A percentile compares a stretch with the other conserved stretches of the same genome.
These are phyloP conservation scores for Thinocorus orbignyianus DNA, from an alignment of 2,113 vertebrate species.

Conservation along the genomic window DNA sequence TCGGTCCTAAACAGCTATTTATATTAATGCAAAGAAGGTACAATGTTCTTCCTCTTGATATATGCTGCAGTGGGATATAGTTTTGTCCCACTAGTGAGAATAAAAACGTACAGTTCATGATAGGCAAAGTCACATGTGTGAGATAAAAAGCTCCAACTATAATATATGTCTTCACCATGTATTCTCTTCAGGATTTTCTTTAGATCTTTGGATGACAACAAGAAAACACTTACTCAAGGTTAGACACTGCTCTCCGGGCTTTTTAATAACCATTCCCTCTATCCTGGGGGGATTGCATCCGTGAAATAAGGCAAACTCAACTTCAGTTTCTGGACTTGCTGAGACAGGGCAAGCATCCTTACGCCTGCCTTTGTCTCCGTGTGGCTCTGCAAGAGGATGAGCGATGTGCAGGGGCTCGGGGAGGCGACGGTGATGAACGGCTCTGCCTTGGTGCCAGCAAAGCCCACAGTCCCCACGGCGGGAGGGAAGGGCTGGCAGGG, in stretches of 20 bases:
- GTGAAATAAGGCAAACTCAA: conserved; percentile 26
- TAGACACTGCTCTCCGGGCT: conserved; percentile 67
- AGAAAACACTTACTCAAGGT: conserved; percentile 83
- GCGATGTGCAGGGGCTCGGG: accelerated
- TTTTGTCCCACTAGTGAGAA: conserved; percentile 83
- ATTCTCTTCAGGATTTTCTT: conserved; percentile 79
- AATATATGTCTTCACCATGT: conserved; percentile 77
- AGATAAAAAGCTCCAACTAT: conserved; percentile 81
- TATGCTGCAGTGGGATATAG: conserved; percentile 81
- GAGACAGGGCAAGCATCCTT: background rate
- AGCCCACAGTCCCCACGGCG: accelerated
- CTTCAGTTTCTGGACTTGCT: background rate
- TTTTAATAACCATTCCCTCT: conserved; percentile 65
- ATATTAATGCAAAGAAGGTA: conserved; percentile 88
- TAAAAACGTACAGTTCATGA: conserved; percentile 80
- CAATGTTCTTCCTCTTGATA: conserved; percentile 82
- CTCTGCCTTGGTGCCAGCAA: accelerated
- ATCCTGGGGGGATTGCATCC: conserved; percentile 52
- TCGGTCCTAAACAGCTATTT: conserved; percentile 87
- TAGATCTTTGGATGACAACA: conserved; percentile 79
- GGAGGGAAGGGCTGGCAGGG: background rate
- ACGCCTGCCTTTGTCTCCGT: background rate
- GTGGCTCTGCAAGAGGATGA: background rate
- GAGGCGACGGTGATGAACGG: background rate
- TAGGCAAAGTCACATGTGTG: conserved; percentile 80